Percentiles rank a stretch among this genome's conserved stretches.
Evolutionary conservation across 2,113 vertebrate genomes (phyloP).

Genomic region (Phaethornis superciliosus): DNA sequence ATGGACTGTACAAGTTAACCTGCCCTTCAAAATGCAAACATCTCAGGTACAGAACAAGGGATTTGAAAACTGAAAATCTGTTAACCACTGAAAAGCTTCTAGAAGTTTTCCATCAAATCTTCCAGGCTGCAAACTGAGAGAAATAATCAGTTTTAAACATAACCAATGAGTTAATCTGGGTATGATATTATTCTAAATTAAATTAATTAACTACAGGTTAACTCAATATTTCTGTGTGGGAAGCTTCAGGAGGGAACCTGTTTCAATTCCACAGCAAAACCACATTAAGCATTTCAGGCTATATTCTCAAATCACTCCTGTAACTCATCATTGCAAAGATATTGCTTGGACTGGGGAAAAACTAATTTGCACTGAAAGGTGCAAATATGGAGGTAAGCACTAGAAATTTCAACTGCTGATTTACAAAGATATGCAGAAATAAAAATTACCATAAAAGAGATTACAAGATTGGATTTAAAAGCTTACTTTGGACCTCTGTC

Average conservation of each 20-base stretch:
- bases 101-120: not conserved
- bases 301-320: not conserved
- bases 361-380: slow-evolving; percentile 8
- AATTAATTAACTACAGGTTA: not conserved
- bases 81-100: not conserved
- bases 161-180: not conserved
- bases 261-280: not conserved
- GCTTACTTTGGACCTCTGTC: not conserved
- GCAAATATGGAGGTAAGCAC: not conserved
- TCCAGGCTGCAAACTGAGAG: not conserved
- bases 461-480: slow-evolving; percentile 3
- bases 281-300: not conserved
- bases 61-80: not conserved
- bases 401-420: not conserved
- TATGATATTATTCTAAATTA: not conserved
- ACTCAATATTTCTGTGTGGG: not conserved
- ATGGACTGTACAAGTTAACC: not conserved
- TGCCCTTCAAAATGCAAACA: not conserved
- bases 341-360: not conserved
- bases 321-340: not conserved
- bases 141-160: not conserved
- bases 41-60: not conserved
- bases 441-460: not conserved
- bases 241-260: not conserved
- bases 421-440: not conserved